Evolutionary conservation across 2,797 vertebrate species (phyloP).

Genomic region (Botia almorhae): DNA sequence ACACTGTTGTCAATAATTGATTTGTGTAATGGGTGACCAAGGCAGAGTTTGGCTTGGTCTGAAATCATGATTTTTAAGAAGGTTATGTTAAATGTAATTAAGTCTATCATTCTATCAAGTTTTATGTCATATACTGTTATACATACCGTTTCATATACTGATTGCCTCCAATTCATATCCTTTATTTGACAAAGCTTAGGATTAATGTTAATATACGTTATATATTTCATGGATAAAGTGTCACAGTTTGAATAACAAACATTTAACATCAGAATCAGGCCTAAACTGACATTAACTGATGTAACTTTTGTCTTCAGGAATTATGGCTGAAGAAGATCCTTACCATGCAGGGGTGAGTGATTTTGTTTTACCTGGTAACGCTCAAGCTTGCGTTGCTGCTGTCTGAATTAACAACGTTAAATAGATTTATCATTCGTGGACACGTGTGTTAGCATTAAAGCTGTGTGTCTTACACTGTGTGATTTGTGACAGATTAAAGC

Average conservation of each 20-base stretch:
- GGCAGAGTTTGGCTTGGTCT: too few species aligned
- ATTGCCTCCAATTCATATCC: too few species aligned
- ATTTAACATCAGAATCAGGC: background rate
- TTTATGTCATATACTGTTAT: too few species aligned
- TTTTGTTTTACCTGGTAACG: background rate
- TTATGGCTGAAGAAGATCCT: conserved; percentile 64
- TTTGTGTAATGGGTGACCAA: background rate
- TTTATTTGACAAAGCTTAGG: background rate
- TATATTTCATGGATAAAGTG: too few species aligned
- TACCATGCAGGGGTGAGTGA: conserved; percentile 55
- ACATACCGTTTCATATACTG: too few species aligned
- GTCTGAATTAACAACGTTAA: background rate
- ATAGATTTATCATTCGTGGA: background rate
- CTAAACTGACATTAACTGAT: background rate
- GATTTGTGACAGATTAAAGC: background rate
- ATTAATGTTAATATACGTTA: background rate
- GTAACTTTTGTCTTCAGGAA: conserved; percentile 46
- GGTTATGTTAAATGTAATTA: too few species aligned
- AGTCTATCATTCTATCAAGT: too few species aligned
- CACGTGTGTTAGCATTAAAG: background rate
- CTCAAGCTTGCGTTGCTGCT: background rate
- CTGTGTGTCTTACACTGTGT: background rate
- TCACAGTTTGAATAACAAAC: background rate
- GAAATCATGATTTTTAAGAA: too few species aligned
- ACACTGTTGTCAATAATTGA: background rate